Percentiles rank a stretch among this genome's conserved stretches.
These are phyloP conservation scores for Sarcophaga subvicina DNA, from an alignment of 2,888 invertebrate genomes.

Conservation along the genomic window DNA sequence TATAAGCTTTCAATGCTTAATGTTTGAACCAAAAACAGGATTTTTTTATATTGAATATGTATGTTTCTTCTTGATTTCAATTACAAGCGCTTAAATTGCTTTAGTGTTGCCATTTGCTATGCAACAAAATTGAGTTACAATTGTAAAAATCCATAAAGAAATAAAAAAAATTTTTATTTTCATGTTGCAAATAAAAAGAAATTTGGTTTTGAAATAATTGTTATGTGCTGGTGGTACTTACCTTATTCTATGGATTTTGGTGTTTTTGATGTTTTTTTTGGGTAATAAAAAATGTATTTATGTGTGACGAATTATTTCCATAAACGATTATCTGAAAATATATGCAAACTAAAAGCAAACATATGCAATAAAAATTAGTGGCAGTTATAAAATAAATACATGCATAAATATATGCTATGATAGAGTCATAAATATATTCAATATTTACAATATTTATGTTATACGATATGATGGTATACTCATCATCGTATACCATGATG, in stretches of 20 bases:
- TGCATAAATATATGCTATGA: not conserved
- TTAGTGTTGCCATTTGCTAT: not conserved
- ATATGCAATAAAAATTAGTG: slow-evolving; percentile 37
- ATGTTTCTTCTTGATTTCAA: too few species aligned
- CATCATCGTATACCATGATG: too few species aligned
- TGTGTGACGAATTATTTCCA: not conserved
- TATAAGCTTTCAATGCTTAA: too few species aligned
- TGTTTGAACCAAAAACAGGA: too few species aligned
- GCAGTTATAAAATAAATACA: slow-evolving; percentile 31
- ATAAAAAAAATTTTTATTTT: not conserved
- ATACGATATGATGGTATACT: too few species aligned
- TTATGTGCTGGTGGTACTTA: not conserved
- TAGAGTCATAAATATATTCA: slow-evolving; percentile 21
- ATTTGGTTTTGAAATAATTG: not conserved
- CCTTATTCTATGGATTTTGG: not conserved
- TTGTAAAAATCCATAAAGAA: not conserved
- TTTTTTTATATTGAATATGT: too few species aligned
- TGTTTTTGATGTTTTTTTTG: not conserved
- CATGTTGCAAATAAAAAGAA: not conserved
- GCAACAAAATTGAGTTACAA: not conserved
- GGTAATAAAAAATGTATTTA: not conserved
- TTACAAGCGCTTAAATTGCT: not conserved
- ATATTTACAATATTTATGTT: not conserved
- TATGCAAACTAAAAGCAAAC: not conserved
- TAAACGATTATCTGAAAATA: slow-evolving; percentile 37